Percentiles rank a stretch among this genome's conserved stretches.
These are phyloP conservation scores for Pipa parva DNA, from an alignment of 2,113 vertebrate genomes.

Conservation along the genomic window DNA sequence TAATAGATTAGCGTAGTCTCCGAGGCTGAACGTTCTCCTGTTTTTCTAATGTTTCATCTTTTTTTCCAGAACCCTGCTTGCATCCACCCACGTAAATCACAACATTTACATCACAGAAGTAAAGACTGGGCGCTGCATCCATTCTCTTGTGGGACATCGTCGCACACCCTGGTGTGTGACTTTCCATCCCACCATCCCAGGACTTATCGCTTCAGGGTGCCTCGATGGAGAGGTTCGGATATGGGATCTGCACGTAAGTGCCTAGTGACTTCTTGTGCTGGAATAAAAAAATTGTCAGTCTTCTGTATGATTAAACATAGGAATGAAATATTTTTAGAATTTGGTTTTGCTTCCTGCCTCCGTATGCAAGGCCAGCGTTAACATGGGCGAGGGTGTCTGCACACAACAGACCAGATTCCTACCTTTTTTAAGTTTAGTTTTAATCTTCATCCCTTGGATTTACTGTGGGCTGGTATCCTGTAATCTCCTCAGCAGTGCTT, in stretches of 20 bases:
- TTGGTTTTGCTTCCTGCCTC: too few species aligned
- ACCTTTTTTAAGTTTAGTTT: too few species aligned
- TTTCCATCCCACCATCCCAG: conserved; percentile 95
- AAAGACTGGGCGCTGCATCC: conserved; percentile 95
- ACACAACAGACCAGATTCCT: too few species aligned
- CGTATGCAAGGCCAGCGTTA: too few species aligned
- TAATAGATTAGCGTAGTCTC: too few species aligned
- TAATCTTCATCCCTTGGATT: too few species aligned
- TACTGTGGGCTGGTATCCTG: too few species aligned
- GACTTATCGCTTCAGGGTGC: conserved; percentile 96
- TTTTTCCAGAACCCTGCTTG: conserved; percentile 82
- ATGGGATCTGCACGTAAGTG: conserved; percentile 97
- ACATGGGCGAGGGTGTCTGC: too few species aligned
- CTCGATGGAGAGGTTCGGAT: conserved; percentile 97
- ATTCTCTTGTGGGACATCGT: conserved; percentile 94
- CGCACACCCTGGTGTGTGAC: conserved; percentile 98
- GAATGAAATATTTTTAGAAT: too few species aligned
- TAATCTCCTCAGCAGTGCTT: too few species aligned
- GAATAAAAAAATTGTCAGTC: too few species aligned
- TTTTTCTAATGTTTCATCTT: conserved; percentile 20
- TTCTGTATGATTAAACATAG: too few species aligned
- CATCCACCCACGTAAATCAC: conserved; percentile 98
- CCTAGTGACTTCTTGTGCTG: conserved; percentile 3
- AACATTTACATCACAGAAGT: conserved; percentile 99
- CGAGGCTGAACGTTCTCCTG: conserved; percentile 19